phyloP scores from a whole-genome alignment of 2,888 invertebrate species.

The Aethes cnicana region DNA sequence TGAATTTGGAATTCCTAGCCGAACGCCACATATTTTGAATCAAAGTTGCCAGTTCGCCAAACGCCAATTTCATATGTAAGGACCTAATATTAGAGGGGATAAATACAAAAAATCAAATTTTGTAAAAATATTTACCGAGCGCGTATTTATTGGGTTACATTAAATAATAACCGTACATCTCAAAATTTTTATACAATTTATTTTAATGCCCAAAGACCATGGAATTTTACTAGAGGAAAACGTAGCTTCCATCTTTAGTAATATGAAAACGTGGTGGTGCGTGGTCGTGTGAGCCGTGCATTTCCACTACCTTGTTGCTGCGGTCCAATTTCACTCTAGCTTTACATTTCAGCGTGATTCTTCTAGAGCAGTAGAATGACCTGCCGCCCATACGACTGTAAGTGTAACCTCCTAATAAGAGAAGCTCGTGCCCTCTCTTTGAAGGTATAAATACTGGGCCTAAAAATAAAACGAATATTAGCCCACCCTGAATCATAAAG shows the following conservation, averaged over 20 bases:
- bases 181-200: too few relatives aligned
- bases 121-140: too few relatives aligned
- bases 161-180: too few relatives aligned
- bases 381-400: neutral
- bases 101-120: too few relatives aligned
- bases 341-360: neutral
- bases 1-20: too few relatives aligned
- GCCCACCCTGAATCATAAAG: too few relatives aligned
- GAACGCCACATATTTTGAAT: too few relatives aligned
- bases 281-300: neutral
- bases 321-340: neutral
- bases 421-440: neutral
- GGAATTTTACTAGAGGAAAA: neutral
- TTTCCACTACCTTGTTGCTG: neutral
- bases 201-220: too few relatives aligned
- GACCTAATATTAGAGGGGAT: too few relatives aligned
- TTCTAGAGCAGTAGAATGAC: slow-evolving; percentile 5
- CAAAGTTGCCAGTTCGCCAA: too few relatives aligned
- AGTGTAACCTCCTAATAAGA: neutral
- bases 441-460: slow-evolving; percentile 6
- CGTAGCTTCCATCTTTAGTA: neutral
- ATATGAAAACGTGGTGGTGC: neutral
- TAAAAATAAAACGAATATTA: slow-evolving; percentile 11
- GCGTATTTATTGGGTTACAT: too few relatives aligned
- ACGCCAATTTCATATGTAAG: too few relatives aligned